Base-by-base conservation (phyloP, 2,888 invertebrate genomes). In the Deilephila elpenor region DNA sequence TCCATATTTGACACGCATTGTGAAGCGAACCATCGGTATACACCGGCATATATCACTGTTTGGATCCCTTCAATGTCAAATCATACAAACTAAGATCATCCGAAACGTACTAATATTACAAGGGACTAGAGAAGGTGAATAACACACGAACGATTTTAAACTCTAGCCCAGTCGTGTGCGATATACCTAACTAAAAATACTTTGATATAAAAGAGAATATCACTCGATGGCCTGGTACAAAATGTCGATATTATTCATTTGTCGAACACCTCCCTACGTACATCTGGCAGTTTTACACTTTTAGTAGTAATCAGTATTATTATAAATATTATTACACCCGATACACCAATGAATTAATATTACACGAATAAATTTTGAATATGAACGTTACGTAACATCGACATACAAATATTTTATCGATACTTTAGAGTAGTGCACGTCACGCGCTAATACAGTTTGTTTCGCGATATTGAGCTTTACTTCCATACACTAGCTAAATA, bases 131-230 rank as follows among this genome's bases (percentile, higher is more conserved):
- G 73, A 67, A 76, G 79, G 76, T 77, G 78, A 74, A 71, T 77
- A 44, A 78, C 79, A 78, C 77, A 81, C 80, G 75, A 76, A 75
- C 74, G 75, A 72, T 71, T 59, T 71, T 72, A 76, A 74, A 78
- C 76, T 78, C 80, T 81, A 83, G 83, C 76, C 81, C 80, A 74
- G 74, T 77, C 78, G 76, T 74, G 77, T 74, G 75, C 76, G 75
- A 79, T 77, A 51, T 53, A 71, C 64, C 74, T 70, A 72, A 70
- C 67, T 67, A 53, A 70, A 76, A 78, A 82, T 76, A 84, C 78
- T 81, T 79, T 78, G 79, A 76, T 72, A 81, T 79, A 86, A 86
- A 87, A 86, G 87, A 87, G 78, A 89, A 86, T 89, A 89, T 89
- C 89, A 88, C 89, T 86, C 87, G 84, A 83, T 79, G 81, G 77